Percentiles rank a stretch among this genome's conserved stretches.
Evolutionary conservation across 37 sponge, comb jelly and placozoan genomes (phyloP).

Genomic region (Petrosia ficiformis): DNA sequence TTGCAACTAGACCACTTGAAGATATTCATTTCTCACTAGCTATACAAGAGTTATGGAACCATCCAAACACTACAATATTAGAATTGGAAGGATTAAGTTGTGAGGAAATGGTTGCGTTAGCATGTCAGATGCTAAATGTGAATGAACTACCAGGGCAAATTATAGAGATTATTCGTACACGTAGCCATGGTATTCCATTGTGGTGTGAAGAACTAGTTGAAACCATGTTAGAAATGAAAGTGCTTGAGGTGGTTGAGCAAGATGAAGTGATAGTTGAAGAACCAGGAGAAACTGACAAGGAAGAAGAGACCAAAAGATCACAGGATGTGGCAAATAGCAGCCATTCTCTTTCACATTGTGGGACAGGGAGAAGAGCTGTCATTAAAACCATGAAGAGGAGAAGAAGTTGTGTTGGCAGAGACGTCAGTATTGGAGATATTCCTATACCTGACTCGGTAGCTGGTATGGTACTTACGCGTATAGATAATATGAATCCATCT

Average conservation of each 20-base stretch:
- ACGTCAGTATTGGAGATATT: constrained; percentile 40
- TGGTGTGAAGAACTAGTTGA: constrained; percentile 84
- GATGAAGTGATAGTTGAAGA: not conserved
- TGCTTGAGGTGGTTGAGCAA: constrained; percentile 39
- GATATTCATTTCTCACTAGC: constrained; percentile 14
- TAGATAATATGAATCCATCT: constrained; percentile 71
- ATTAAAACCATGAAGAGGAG: not conserved
- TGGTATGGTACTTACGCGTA: constrained; percentile 79
- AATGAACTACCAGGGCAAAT: constrained; percentile 57
- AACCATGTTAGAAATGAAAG: constrained; percentile 73
- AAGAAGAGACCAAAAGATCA: not conserved
- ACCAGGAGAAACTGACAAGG: not conserved
- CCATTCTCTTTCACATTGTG: too few relatives aligned
- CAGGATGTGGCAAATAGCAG: too few relatives aligned
- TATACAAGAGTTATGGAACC: constrained; percentile 44
- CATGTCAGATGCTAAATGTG: constrained; percentile 66
- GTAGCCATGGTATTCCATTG: constrained; percentile 83
- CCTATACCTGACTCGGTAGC: constrained; percentile 79
- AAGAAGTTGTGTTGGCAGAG: not conserved
- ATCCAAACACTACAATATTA: constrained; percentile 35
- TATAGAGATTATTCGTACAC: constrained; percentile 53
- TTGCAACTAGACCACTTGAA: constrained; percentile 34
- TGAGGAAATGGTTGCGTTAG: constrained; percentile 61
- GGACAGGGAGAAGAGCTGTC: not conserved
- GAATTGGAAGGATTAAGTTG: constrained; percentile 52